Conservation (phyloP, 2,797 vertebrate genomes). For the Paguma larvata region DNA sequence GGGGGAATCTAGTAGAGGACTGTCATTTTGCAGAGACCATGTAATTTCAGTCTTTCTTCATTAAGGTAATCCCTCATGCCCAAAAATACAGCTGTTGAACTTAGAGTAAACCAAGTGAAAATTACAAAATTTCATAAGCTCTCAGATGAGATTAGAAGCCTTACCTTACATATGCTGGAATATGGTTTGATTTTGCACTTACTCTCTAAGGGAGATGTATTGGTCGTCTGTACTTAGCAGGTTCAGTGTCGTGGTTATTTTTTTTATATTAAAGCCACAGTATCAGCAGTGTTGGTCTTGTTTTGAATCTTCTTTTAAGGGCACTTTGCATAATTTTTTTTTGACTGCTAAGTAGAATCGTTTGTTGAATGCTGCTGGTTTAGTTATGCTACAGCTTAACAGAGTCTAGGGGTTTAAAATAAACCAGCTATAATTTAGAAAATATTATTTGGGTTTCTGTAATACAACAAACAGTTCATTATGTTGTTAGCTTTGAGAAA, state of each 20-base stretch:
- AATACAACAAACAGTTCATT: background rate
- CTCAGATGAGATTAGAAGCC: background rate
- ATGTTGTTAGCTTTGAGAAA: background rate
- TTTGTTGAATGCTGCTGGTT: background rate
- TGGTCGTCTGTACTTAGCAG: background rate
- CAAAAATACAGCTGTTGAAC: slow-evolving; percentile 11
- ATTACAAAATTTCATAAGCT: slow-evolving; percentile 20
- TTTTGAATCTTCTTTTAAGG: background rate
- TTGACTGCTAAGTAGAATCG: background rate
- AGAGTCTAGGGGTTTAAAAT: background rate
- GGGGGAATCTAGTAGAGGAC: background rate
- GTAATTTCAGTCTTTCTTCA: slow-evolving; percentile 9
- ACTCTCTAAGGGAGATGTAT: background rate
- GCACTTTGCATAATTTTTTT: background rate
- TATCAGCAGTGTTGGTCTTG: background rate
- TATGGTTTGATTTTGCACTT: background rate
- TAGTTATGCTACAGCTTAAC: background rate
- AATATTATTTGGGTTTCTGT: background rate
- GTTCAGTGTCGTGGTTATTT: background rate
- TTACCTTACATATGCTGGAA: background rate
- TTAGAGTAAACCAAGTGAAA: background rate
- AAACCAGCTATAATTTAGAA: background rate
- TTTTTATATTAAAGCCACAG: background rate
- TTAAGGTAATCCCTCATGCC: slow-evolving; percentile 1
- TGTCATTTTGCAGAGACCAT: background rate